Evolutionary conservation across 1,140 invertebrate species (phyloP).

Genomic region (Triops cancriformis): DNA sequence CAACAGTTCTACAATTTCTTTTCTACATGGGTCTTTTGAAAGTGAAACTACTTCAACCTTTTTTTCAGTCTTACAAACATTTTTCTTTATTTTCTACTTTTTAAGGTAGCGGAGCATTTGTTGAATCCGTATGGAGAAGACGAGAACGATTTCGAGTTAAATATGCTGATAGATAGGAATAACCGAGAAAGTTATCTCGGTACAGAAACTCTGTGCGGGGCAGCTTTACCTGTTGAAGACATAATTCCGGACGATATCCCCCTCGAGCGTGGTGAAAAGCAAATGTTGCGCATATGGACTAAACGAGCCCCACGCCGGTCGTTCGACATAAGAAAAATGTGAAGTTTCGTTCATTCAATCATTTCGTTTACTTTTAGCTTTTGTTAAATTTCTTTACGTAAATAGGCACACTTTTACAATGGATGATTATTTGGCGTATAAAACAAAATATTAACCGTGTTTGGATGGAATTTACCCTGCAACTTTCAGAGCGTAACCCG

Average conservation of each 20-base stretch:
- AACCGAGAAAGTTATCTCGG: slow-evolving; percentile 44
- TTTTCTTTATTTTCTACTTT: slow-evolving; percentile 41
- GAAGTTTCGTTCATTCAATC: background rate
- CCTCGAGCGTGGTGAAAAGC: background rate
- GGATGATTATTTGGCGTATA: background rate
- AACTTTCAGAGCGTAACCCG: background rate
- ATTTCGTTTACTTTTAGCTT: too few species aligned
- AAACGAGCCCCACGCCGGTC: slow-evolving; percentile 1
- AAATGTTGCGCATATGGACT: background rate
- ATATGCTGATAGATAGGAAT: slow-evolving; percentile 60
- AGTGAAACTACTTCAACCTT: slow-evolving; percentile 27
- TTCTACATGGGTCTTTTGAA: slow-evolving; percentile 71
- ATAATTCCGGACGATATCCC: background rate
- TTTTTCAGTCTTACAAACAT: slow-evolving; percentile 20
- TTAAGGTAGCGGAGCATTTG: slow-evolving; percentile 57
- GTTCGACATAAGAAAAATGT: background rate
- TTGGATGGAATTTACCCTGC: background rate
- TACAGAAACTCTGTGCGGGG: background rate
- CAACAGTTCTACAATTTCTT: slow-evolving; percentile 63
- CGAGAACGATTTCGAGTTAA: slow-evolving; percentile 67
- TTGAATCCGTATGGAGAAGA: slow-evolving; percentile 69
- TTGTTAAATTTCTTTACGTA: background rate
- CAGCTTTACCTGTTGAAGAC: background rate
- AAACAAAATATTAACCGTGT: background rate
- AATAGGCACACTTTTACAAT: background rate